Conservation (phyloP, 2,113 vertebrate species). For the Microcebus griseorufus region DNA sequence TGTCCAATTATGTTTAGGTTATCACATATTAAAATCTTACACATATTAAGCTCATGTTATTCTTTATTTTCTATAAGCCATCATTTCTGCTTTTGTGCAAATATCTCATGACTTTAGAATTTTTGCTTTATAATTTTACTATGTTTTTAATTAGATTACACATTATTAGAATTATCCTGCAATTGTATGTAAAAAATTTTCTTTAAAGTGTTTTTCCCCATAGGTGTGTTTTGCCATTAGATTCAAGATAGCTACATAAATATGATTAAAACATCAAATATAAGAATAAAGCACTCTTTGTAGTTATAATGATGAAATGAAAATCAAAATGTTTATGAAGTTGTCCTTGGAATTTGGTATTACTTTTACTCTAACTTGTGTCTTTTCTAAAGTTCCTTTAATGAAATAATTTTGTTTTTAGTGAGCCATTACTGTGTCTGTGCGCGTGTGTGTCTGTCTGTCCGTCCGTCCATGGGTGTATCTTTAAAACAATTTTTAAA, state of each 20-base stretch:
- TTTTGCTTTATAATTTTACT: constrained; percentile 25
- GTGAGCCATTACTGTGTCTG: neutral
- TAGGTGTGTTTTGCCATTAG: neutral
- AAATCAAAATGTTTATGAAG: neutral
- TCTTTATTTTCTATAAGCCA: neutral
- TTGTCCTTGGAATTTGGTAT: neutral
- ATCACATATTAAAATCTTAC: neutral
- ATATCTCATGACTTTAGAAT: neutral
- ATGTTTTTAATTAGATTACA: neutral
- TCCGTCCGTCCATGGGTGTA: neutral
- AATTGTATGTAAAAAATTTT: neutral
- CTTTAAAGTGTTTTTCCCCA: neutral
- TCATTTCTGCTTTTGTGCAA: neutral
- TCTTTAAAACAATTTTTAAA: neutral
- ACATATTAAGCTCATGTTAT: neutral
- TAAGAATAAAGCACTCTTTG: neutral
- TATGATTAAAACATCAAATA: neutral
- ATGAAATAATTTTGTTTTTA: neutral
- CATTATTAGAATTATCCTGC: neutral
- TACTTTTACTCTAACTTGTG: neutral
- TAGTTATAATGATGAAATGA: neutral
- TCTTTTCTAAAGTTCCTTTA: neutral
- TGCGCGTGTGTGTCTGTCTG: neutral
- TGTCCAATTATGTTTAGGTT: neutral
- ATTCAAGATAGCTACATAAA: neutral